Evolutionary conservation across 2,888 invertebrate species (phyloP), one percentile per base, ranked within the genome.

Genomic region (Sinotaia quadrata): DNA sequence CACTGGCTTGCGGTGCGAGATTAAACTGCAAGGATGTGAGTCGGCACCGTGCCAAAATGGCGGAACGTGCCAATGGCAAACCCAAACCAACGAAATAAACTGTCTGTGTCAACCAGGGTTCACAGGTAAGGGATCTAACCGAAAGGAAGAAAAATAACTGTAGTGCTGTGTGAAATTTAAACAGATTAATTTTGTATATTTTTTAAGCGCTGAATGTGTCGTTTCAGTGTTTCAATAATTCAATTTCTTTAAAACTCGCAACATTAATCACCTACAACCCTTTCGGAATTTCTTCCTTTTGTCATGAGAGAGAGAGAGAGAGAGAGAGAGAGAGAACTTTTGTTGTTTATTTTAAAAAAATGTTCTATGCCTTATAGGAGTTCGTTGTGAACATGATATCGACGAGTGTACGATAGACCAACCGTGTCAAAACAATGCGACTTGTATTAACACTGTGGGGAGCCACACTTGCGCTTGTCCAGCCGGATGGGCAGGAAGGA

Each of bases 361-460:
- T 7, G 7, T 18, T 34, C 12, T 33, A n/a, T 18, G 7, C 18
- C 15, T 44, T 2, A 10, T 8, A 10, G 97, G 97, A 1, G 85
- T 90, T 15, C 90, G 91, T 65, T 97, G 97, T 88, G 95, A 96
- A 87, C 89, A 93, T 54, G 96, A 96, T 88, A 91, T 92, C 0
- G 81, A 84, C 65, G 72, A 74, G n/a, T 86, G 86, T 68, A 74
- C 76, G 52, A 37, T 47, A 3, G 36, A 49, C 10, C 21, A 67
- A 8, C 96, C 95, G 33, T 97, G 97, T 90, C 94, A 94, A 89
- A 94, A 96, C 90, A 93, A 93, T 81, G 96, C 95, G 83, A 91
- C 92, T 71, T 96, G 96, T 89, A 90, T 94, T 12, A 78, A 78
- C 59, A 69, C 61, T 10, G 33, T 74, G 41, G 77, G 78, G 24